Conservation (phyloP, 2,113 vertebrate genomes). For the Limnothrissa miodon region DNA sequence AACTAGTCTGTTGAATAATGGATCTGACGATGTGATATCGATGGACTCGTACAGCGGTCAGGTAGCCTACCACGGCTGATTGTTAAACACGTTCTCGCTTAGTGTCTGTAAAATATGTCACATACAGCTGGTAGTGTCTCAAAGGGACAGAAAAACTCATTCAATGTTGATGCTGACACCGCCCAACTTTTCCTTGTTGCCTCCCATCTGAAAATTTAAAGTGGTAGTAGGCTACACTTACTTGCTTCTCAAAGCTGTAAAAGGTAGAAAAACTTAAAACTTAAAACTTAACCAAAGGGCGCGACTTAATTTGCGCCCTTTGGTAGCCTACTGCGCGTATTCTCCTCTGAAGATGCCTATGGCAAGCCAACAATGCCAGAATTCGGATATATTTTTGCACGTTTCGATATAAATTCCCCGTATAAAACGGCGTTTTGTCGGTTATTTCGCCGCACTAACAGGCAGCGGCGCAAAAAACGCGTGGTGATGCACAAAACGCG, state of each 20-base stretch:
- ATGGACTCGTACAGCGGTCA: neutral
- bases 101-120: conserved; percentile 48
- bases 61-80: neutral
- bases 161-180: conserved; percentile 51
- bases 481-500: too few relatives aligned
- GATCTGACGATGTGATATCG: neutral
- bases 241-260: neutral
- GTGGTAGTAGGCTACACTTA: conserved; percentile 27
- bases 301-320: too few relatives aligned
- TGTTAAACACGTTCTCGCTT: conserved; percentile 9
- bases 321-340: too few relatives aligned
- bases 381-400: too few relatives aligned
- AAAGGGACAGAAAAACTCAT: conserved; percentile 43
- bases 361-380: too few relatives aligned
- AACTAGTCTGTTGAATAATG: neutral
- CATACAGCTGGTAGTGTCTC: conserved; percentile 53
- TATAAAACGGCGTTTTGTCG: too few relatives aligned
- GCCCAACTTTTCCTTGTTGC: conserved; percentile 30
- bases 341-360: too few relatives aligned
- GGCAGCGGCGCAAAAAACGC: too few relatives aligned
- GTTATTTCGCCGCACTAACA: too few relatives aligned
- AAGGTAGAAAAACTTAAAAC: too few relatives aligned
- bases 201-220: conserved; percentile 49
- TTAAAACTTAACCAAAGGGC: too few relatives aligned
- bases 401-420: too few relatives aligned